Base-by-base conservation (phyloP, 1,140 invertebrate species). In the Platyscapa corneri region DNA sequence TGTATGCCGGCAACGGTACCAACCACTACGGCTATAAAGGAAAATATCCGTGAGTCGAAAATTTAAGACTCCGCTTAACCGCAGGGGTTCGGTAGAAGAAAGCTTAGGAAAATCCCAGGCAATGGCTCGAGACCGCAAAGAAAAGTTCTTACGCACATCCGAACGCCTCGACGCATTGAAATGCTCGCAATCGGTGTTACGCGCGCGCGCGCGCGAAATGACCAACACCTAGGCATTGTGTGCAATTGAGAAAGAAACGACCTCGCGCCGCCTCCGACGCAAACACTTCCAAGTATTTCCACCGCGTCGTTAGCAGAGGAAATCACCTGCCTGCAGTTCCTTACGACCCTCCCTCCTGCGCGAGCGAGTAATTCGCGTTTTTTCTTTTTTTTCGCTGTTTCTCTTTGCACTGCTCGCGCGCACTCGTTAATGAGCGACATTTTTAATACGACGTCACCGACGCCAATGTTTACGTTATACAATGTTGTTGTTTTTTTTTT, bases 41-140 rank as follows among this genome's bases (percentile, higher is more conserved):
- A 27, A 42, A 42, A 80, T 70, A 81, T 81, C 42, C 32, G 56
- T 82, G 30, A 72, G 34, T 72, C 46, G 30, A 82, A 82, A 82
- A 82, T 72, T 53, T 16, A 37, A 72, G 56, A 56, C 12, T 34
- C 18, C 27, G 8, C 30, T 34, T 6, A 30, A 34, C 75, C 53
- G 18, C 18, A n/a, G 27, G n/a, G 12, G n/a, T n/a, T n/a, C 16
- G n/a, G 14, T 81, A 72, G 56, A 82, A 70, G 39, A 72, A 72
- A 72, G 67, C 30, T 72, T 42, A 56, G n/a, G 32, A 49, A 72
- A 72, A 82, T 72, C 32, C 67, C 46, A 7, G 23, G n/a, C 37
- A 23, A 67, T 39, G 39, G 14, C 10, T 32, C 39, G 27, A 8
- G 0, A 27, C 46, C 16, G 49, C 49, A 18, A 46, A 49, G 42